Base-by-base conservation (phyloP, 2,113 vertebrate genomes). In the Melanerpes aurifrons region DNA sequence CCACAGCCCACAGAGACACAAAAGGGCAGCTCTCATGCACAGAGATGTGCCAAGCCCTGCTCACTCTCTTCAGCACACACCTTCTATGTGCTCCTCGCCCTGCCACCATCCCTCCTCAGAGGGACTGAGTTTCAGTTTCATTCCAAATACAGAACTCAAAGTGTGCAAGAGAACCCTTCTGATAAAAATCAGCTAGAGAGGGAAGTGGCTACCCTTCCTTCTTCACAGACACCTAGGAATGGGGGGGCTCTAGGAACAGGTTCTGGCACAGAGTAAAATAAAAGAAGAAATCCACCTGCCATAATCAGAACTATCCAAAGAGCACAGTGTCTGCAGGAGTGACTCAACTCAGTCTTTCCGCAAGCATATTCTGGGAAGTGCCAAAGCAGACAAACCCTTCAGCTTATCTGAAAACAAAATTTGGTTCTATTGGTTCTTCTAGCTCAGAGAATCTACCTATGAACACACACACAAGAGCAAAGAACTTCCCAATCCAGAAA, bases 1-100 rank as follows among this genome's bases (percentile, higher is more conserved):
- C 63, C 75, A 89, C 57, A 93, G 84, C 15, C 47, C 89, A 81
- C 37, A 82, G 64, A 71, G 64, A 92, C 53, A 89, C 53, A 87
- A 40, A 70, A 68, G 22, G 80, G 83, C 21, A 63, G 47, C n/a
- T 53, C 43, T 54, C 92, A 56, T 0, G 21, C 77, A 79, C 71
- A 73, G 20, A 56, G 25, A 12, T 9, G 32, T 11, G 48, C 35
- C 45, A 68, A 47, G 28, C 4, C 73, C 67, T 75, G 70, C 63
- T 86, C 12, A 19, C 32, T 43, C 56, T 59, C 67, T 48, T 58
- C 70, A 75, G 12, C 3, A 76, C 62, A 48, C 3, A 24, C 50
- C 63, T 66, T 5, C 35, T 28, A 56, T 15, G 22, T 37, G 9
- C n/a, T 50, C 24, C 92, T 70, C 67, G 56, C 64, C 35, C 71